Evolutionary conservation across 1,140 invertebrate species (phyloP).

Genomic region (Yoshiicerus persimilis): DNA sequence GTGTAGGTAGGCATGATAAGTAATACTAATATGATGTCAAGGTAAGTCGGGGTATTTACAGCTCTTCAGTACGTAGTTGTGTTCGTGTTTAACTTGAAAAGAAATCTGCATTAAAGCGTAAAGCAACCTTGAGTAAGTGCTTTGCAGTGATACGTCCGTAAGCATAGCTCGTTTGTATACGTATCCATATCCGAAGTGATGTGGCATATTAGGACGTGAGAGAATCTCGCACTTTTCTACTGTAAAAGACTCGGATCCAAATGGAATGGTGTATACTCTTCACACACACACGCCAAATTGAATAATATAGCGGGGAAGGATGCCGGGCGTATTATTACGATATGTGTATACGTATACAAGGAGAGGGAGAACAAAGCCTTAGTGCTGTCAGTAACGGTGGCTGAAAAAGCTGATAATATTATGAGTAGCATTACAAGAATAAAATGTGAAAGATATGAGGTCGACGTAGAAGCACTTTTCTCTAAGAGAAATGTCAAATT

Average conservation of each 20-base stretch:
- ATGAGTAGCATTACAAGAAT: neutral
- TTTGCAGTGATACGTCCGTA: neutral
- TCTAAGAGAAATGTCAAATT: constrained; percentile 18
- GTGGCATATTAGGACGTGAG: neutral
- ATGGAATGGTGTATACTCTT: neutral
- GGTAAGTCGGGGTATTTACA: neutral
- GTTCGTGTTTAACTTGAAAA: too few relatives aligned
- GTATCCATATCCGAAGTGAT: neutral
- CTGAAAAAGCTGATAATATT: neutral
- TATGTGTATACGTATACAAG: neutral
- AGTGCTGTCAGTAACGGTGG: neutral
- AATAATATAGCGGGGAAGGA: neutral
- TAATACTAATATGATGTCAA: neutral
- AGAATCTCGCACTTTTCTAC: neutral
- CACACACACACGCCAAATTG: neutral
- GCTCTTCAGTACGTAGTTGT: neutral
- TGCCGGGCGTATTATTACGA: neutral
- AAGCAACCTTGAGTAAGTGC: neutral
- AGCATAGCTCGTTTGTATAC: neutral
- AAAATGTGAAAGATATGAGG: constrained; percentile 6
- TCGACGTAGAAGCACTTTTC: constrained; percentile 1
- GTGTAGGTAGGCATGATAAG: neutral
- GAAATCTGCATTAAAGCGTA: neutral
- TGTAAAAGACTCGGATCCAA: neutral
- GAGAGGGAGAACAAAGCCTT: neutral